These are phyloP conservation scores for Coleophora flavipennella DNA, from an alignment of 2,888 invertebrate species.

Conservation along the genomic window DNA sequence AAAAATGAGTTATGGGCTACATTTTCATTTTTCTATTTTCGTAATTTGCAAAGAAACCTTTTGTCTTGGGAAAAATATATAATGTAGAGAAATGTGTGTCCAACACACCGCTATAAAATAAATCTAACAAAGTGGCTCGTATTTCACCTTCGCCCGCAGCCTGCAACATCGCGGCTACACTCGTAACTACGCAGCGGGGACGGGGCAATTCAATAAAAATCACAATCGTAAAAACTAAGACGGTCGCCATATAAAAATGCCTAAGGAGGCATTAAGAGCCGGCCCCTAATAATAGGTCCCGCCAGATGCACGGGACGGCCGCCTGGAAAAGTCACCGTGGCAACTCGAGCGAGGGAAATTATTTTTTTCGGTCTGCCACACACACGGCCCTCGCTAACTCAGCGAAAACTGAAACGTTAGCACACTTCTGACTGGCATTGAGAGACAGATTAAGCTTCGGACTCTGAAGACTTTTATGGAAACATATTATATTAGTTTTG, in stretches of 20 bases:
- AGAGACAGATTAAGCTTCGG: conserved; percentile 18
- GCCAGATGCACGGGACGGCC: conserved; percentile 70
- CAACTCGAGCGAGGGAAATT: conserved; percentile 67
- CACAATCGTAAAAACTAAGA: conserved; percentile 70
- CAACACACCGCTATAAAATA: conserved; percentile 58
- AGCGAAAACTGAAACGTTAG: conserved; percentile 47
- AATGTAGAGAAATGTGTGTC: conserved; percentile 36
- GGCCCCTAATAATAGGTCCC: conserved; percentile 69
- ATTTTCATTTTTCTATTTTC: too few species aligned
- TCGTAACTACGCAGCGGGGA: conserved; percentile 30
- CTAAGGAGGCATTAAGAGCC: conserved; percentile 67
- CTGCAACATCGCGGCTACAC: conserved; percentile 29
- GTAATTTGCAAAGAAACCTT: background rate
- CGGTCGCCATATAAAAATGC: conserved; percentile 67
- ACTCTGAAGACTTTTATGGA: conserved; percentile 19
- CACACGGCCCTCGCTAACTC: conserved; percentile 67
- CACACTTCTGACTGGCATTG: too few species aligned
- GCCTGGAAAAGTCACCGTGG: conserved; percentile 68
- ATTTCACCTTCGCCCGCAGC: conserved; percentile 61
- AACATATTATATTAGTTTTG: conserved; percentile 20
- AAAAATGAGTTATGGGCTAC: too few species aligned
- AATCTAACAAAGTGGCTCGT: conserved; percentile 61
- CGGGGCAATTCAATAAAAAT: conserved; percentile 66
- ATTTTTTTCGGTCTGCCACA: conserved; percentile 72
- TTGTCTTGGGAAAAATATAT: conserved; percentile 30